phyloP scores from a whole-genome alignment of 1,140 invertebrate species.

The Drosophila arawakana region DNA sequence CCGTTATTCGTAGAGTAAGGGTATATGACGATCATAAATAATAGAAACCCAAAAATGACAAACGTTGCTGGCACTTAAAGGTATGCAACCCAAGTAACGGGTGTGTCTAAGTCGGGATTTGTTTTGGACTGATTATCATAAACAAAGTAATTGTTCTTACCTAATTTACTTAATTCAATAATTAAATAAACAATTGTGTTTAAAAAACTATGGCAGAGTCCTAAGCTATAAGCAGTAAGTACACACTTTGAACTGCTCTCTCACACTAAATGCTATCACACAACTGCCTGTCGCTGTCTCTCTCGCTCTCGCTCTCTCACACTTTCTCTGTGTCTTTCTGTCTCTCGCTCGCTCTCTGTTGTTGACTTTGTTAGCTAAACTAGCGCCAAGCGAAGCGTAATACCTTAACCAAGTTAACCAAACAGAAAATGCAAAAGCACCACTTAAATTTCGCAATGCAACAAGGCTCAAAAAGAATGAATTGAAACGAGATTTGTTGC shows the following conservation, averaged over 20 bases:
- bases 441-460: slow-evolving; percentile 39
- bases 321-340: background rate
- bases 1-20: too few relatives aligned
- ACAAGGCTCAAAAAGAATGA: slow-evolving; percentile 9
- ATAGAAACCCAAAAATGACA: too few relatives aligned
- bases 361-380: slow-evolving; percentile 40
- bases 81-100: too few relatives aligned
- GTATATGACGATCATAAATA: too few relatives aligned
- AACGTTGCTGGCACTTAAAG: too few relatives aligned
- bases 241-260: background rate
- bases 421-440: slow-evolving; percentile 58
- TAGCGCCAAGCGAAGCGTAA: slow-evolving; percentile 14
- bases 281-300: background rate
- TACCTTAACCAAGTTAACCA: slow-evolving; percentile 34
- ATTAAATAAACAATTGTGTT: slow-evolving; percentile 1
- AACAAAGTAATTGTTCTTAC: too few relatives aligned
- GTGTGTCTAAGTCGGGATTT: too few relatives aligned
- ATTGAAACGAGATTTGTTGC: background rate
- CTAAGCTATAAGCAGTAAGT: slow-evolving; percentile 17
- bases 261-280: slow-evolving; percentile 1
- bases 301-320: slow-evolving; percentile 4
- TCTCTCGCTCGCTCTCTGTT: slow-evolving; percentile 15
- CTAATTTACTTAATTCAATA: background rate
- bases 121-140: too few relatives aligned
- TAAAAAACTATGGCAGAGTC: slow-evolving; percentile 6